Base-by-base conservation (phyloP, 2,888 invertebrate species). In the Heliconius ismenius region DNA sequence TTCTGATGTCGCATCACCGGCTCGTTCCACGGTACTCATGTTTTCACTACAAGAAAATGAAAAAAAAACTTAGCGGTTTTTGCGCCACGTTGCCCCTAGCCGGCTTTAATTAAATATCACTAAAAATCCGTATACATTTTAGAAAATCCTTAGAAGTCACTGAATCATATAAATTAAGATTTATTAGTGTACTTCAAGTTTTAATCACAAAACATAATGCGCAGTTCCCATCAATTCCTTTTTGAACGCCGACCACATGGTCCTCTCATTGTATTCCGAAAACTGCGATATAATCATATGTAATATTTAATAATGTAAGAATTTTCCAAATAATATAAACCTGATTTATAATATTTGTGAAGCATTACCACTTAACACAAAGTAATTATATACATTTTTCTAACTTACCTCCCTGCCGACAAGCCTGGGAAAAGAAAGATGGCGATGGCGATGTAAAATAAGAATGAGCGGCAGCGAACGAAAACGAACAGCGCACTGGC, bases 21-120 rank as follows among this genome's bases (percentile, higher is more conserved):
- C 95, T 83, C 95, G 95, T 86, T 96, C 96, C 83, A 96, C 95
- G 83, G 95, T 94, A 91, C 95, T 95, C 96, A 96, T 96, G 88
- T 83, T 89, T 81, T 82, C 85, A 89, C 93, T 91, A 89, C 84
- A 92, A 92, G 78, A 88, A 86, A 86, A 81, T 83, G 43, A 76
- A 81, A 74, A 84, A 81, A 84, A 81, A 85, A 73, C 74, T 79
- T 77, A 78, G 78, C 81, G 80, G 79, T 78, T 82, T 88, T 89
- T 86, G 85, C 90, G 91, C 93, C 92, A 93, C 93, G 93, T 93
- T 92, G 90, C 64, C 54, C 64, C 54, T 85, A 86, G 83, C 81
- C 83, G 78, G 76, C 54, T 54, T 24, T 3, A 58, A 15, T 15
- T 54, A 4, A 54, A 58, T 36, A 70, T 54, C n/a, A 58, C n/a